Evolutionary conservation across 2,888 invertebrate species (phyloP).

Genomic region (Rapana venosa): DNA sequence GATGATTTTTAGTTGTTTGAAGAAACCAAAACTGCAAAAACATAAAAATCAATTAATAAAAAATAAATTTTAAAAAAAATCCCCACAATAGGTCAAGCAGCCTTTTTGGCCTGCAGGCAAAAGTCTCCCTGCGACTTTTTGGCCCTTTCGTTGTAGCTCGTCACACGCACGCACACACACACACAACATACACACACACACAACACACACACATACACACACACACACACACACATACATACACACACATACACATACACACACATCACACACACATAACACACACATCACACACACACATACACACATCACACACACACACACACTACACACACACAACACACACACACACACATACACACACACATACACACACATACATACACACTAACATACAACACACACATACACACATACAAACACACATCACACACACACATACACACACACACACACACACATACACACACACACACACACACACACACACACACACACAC

Average conservation of each 20-base stretch:
- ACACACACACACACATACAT: no score
- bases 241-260: no score
- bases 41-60: no score
- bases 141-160: no score
- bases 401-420: no score
- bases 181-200: neutral
- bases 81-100: no score
- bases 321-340: neutral
- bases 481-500: neutral
- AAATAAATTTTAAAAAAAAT: no score
- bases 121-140: no score
- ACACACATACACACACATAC: neutral
- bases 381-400: neutral
- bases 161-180: neutral
- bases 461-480: neutral
- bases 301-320: slow-evolving; percentile 6
- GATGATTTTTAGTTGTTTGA: no score
- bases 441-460: neutral
- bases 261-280: no score
- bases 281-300: neutral
- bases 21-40: no score
- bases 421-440: neutral
- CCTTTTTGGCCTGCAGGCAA: no score
- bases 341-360: neutral
- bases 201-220: neutral